These are phyloP conservation scores for Sebastes taczanowskii DNA, from an alignment of 2,797 vertebrate genomes.

Conservation along the genomic window DNA sequence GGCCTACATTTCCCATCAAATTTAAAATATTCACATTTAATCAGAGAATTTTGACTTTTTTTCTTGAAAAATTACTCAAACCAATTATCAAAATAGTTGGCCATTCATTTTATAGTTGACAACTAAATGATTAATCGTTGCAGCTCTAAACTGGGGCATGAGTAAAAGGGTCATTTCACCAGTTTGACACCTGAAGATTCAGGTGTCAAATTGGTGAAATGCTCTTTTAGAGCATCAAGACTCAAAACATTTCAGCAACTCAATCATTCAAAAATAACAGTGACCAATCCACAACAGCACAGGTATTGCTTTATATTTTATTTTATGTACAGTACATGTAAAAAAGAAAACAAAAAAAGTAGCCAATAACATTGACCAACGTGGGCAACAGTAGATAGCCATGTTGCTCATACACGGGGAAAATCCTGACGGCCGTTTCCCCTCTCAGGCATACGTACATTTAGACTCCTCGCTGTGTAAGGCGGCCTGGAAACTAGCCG, in stretches of 20 bases:
- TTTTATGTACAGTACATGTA: constrained; percentile 88
- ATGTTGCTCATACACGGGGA: constrained; percentile 67
- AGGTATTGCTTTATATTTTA: constrained; percentile 86
- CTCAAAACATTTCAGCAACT: not conserved
- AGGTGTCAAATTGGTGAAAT: too few relatives aligned
- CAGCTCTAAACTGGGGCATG: too few relatives aligned
- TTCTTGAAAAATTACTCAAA: too few relatives aligned
- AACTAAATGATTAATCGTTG: too few relatives aligned
- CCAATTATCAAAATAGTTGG: rapidly evolving
- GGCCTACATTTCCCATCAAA: not conserved
- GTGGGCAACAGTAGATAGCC: constrained; percentile 75
- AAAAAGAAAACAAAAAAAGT: constrained; percentile 73
- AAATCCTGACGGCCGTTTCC: constrained; percentile 45
- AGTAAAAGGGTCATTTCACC: too few relatives aligned
- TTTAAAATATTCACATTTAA: too few relatives aligned
- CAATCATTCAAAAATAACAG: not conserved
- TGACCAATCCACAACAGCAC: constrained; percentile 40
- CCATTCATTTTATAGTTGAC: rapidly evolving
- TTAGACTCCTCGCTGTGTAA: constrained; percentile 34
- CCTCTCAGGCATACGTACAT: constrained; percentile 51
- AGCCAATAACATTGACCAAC: constrained; percentile 78
- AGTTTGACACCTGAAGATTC: too few relatives aligned
- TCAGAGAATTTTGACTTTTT: too few relatives aligned
- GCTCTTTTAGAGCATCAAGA: too few relatives aligned
- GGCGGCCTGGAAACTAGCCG: constrained; percentile 52